Conservation (phyloP, 1,140 invertebrate genomes). For the Drosophila santomea region DNA sequence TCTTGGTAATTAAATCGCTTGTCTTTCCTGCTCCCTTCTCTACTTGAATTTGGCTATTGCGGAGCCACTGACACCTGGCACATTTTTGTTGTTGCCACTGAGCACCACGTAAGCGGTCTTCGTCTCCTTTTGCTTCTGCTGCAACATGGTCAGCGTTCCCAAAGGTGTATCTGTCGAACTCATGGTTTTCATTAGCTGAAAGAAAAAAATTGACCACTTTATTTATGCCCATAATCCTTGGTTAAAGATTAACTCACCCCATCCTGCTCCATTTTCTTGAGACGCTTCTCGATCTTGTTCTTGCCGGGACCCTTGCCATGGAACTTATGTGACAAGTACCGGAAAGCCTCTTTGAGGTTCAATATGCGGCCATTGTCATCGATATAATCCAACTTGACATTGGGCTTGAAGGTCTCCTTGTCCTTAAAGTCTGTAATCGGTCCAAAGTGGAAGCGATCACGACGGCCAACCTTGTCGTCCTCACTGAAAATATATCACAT, state of each 20-base stretch:
- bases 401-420: constrained; percentile 96
- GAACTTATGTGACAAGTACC: constrained; percentile 98
- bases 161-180: constrained; percentile 99
- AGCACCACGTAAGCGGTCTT: constrained; percentile 97
- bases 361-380: constrained; percentile 96
- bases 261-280: constrained; percentile 97
- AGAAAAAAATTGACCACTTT: constrained; percentile 84
- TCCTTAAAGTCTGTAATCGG: constrained; percentile 97
- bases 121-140: constrained; percentile 98
- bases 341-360: constrained; percentile 98
- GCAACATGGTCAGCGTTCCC: constrained; percentile 95
- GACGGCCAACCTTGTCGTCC: constrained; percentile 92
- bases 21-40: background rate
- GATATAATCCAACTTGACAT: constrained; percentile 98
- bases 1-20: constrained; percentile 15
- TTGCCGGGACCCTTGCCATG: constrained; percentile 99
- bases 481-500: constrained; percentile 86
- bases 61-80: constrained; percentile 55
- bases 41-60: constrained; percentile 84
- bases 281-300: constrained; percentile 98
- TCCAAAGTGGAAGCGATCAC: constrained; percentile 91
- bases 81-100: constrained; percentile 91
- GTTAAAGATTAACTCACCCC: constrained; percentile 87
- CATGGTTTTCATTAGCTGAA: constrained; percentile 98
- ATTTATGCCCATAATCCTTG: background rate